A percentile compares a stretch with the other conserved stretches of the same genome.
phyloP scores from a whole-genome alignment of 2,797 vertebrate genomes.

The Schizopygopsis malacanthus region DNA sequence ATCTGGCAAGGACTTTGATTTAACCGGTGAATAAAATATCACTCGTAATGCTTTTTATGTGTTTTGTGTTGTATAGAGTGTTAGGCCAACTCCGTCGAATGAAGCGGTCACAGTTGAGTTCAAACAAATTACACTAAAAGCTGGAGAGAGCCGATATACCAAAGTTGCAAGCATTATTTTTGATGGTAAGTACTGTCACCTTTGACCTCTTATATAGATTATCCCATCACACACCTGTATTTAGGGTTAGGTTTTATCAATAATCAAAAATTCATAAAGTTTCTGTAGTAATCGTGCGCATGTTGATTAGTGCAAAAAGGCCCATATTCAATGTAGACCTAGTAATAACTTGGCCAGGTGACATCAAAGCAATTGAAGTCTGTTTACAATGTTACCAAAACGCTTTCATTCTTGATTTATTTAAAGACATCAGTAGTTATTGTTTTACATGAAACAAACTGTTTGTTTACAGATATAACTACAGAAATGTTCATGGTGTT shows the following conservation, averaged over 20 bases:
- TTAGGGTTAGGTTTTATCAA: neutral
- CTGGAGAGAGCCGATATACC: conserved; percentile 96
- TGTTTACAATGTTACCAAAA: neutral
- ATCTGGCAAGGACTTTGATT: neutral
- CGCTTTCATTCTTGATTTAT: neutral
- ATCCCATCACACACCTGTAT: neutral
- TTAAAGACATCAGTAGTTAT: neutral
- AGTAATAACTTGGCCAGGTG: neutral
- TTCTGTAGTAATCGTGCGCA: neutral
- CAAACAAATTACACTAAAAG: conserved; percentile 94
- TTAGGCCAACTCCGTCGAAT: conserved; percentile 93
- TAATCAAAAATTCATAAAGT: neutral
- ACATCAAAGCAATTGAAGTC: neutral
- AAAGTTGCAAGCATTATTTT: conserved; percentile 99
- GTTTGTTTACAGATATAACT: conserved; percentile 15
- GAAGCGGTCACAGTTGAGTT: conserved; percentile 93
- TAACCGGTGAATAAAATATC: neutral
- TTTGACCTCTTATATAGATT: conserved; percentile 22
- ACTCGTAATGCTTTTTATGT: neutral
- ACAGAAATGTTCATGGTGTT: neutral
- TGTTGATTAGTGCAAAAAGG: neutral
- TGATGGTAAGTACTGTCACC: conserved; percentile 87
- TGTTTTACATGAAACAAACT: conserved; percentile 6
- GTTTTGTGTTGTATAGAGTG: conserved; percentile 82
- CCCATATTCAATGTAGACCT: neutral